Conservation (phyloP, 1,140 invertebrate genomes). For the Diachasma alloeum region DNA sequence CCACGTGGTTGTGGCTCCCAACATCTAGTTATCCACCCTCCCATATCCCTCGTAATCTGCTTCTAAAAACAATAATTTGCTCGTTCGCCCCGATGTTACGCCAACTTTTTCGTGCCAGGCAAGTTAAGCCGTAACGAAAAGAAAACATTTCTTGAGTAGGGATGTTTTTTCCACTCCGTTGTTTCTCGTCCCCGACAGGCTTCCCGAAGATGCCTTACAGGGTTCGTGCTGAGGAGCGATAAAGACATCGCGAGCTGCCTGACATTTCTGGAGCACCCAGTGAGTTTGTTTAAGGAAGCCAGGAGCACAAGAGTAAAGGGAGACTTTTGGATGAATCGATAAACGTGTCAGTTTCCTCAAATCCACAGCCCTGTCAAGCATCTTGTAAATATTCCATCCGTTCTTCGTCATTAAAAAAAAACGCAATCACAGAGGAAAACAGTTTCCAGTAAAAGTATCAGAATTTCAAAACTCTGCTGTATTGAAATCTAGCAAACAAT, state of each 20-base stretch:
- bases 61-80: too few relatives aligned
- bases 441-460: too few relatives aligned
- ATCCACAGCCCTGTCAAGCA: neutral
- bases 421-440: too few relatives aligned
- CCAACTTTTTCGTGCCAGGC: too few relatives aligned
- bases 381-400: neutral
- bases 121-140: neutral
- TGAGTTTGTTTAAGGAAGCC: slow-evolving; percentile 10
- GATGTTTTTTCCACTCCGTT: neutral
- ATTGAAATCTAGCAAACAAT: too few relatives aligned
- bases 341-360: neutral
- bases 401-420: neutral
- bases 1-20: too few relatives aligned
- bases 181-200: neutral
- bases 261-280: slow-evolving; percentile 34
- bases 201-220: slow-evolving; percentile 7
- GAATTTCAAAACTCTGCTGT: too few relatives aligned
- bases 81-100: neutral
- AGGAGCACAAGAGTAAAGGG: neutral
- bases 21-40: too few relatives aligned
- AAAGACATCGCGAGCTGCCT: slow-evolving; percentile 28
- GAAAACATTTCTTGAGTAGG: neutral
- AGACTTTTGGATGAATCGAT: neutral
- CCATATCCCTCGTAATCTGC: too few relatives aligned
- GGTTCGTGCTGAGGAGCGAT: slow-evolving; percentile 34